Evolutionary conservation across 2,888 invertebrate species (phyloP).

Genomic region (Prionchulus punctatus): DNA sequence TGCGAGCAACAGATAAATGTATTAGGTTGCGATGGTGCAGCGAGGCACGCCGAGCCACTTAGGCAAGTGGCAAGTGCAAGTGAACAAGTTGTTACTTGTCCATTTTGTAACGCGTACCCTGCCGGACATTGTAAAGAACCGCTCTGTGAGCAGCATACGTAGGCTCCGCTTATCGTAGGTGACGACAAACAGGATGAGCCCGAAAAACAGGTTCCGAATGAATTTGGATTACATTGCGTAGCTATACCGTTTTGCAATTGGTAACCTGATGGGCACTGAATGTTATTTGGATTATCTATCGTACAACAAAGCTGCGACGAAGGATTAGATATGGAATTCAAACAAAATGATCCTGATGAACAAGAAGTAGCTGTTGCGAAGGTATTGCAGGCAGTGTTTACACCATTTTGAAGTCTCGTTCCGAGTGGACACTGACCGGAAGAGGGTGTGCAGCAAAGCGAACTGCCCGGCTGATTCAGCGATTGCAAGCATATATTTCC

Average conservation of each 20-base stretch:
- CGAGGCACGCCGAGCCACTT: too few relatives aligned
- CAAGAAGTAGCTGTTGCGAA: neutral
- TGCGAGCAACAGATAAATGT: too few relatives aligned
- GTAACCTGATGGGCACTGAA: neutral
- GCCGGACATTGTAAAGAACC: too few relatives aligned
- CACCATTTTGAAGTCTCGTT: neutral
- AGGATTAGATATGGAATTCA: neutral
- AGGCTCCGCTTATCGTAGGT: neutral
- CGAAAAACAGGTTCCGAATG: neutral
- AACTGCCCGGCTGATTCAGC: neutral
- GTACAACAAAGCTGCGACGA: neutral
- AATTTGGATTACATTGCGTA: neutral
- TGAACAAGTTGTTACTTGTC: too few relatives aligned
- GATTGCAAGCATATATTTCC: neutral
- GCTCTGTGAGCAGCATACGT: neutral
- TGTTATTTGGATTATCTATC: neutral
- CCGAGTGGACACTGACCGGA: neutral
- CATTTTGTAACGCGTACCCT: too few relatives aligned
- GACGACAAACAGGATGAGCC: neutral
- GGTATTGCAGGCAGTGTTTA: neutral
- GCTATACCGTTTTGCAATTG: neutral
- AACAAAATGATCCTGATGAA: neutral
- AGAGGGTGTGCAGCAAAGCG: neutral
- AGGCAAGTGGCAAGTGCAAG: too few relatives aligned
- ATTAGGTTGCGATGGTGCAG: neutral